Evolutionary conservation across 2,888 invertebrate species (phyloP).

Genomic region (Neoaliturus tenellus): DNA sequence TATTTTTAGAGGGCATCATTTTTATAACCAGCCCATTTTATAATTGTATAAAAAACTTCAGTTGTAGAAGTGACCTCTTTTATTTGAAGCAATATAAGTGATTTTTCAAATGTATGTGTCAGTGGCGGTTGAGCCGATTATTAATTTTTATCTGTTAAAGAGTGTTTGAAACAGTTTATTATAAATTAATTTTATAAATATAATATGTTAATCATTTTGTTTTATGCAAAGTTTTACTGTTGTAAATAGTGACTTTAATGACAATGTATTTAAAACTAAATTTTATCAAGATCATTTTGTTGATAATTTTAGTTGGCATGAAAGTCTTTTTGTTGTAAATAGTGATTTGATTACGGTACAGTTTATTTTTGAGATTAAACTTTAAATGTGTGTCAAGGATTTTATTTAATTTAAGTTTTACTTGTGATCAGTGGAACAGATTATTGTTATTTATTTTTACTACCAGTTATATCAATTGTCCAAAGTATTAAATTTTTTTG

Average conservation of each 20-base stretch:
- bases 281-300: not conserved
- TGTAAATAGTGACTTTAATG: not conserved
- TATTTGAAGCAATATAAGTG: constrained; percentile 2
- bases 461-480: not conserved
- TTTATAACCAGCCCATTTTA: not conserved
- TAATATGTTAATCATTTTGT: too few relatives aligned
- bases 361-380: too few relatives aligned
- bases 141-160: not conserved
- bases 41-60: not conserved
- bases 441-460: not conserved
- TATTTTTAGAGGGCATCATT: constrained; percentile 11
- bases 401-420: not conserved
- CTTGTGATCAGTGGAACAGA: not conserved
- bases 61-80: not conserved
- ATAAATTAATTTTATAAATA: not conserved
- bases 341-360: too few relatives aligned
- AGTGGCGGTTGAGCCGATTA: not conserved
- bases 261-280: not conserved
- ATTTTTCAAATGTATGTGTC: not conserved
- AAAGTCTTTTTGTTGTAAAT: too few relatives aligned
- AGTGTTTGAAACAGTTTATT: not conserved
- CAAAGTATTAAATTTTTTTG: not conserved
- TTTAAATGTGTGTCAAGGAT: not conserved
- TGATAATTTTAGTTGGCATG: too few relatives aligned
- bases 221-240: too few relatives aligned